Evolutionary conservation across 2,888 invertebrate species (phyloP).

Genomic region (Protonemura montana): DNA sequence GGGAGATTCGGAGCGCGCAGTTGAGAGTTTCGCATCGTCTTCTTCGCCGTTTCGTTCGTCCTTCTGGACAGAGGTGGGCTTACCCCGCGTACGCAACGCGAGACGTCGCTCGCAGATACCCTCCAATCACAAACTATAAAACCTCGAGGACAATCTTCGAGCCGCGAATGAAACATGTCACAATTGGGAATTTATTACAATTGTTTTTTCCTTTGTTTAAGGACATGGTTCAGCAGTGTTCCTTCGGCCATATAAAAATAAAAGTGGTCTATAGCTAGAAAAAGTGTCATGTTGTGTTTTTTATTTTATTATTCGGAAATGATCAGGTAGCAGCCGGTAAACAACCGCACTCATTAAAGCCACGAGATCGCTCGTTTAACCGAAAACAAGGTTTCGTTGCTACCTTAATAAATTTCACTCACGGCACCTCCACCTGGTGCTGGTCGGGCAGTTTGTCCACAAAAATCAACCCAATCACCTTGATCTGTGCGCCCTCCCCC

Average conservation of each 20-base stretch:
- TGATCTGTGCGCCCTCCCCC: neutral
- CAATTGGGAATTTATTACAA: conserved; percentile 18
- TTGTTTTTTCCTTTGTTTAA: neutral
- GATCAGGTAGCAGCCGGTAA: neutral
- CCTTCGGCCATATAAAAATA: neutral
- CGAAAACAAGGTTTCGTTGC: neutral
- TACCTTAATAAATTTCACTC: neutral
- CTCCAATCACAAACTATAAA: conserved; percentile 26
- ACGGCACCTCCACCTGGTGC: neutral
- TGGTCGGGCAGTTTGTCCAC: neutral
- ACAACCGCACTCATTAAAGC: neutral
- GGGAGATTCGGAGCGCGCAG: conserved; percentile 12
- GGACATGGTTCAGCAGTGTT: neutral
- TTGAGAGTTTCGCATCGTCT: neutral
- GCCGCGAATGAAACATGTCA: conserved; percentile 14
- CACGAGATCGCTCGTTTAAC: neutral
- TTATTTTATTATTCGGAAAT: neutral
- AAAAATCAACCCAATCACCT: neutral
- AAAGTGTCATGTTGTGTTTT: neutral
- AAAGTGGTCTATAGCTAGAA: neutral
- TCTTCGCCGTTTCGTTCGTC: neutral
- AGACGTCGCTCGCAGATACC: neutral
- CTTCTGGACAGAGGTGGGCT: neutral
- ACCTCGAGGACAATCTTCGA: conserved; percentile 23
- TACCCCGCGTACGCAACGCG: neutral